A percentile compares a stretch with the other conserved stretches of the same genome.
phyloP scores from a whole-genome alignment of 53 echinoderm and acorn worm species.

The Holothuria scabra region DNA sequence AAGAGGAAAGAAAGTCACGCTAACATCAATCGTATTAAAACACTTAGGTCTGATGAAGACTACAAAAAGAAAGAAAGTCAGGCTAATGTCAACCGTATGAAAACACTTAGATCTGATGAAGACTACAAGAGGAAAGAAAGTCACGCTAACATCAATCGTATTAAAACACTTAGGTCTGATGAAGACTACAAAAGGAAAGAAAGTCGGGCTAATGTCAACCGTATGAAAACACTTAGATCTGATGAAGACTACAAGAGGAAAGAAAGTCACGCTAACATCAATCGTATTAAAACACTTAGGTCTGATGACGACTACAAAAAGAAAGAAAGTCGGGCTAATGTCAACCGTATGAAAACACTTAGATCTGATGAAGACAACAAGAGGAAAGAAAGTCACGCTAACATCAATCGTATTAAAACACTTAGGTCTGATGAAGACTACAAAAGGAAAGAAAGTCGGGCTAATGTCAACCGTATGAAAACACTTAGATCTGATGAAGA shows the following conservation, averaged over 20 bases:
- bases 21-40: slow-evolving; percentile 2
- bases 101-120: neutral
- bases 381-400: no score
- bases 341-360: neutral
- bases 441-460: neutral
- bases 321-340: neutral
- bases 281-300: neutral
- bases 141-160: neutral
- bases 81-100: slow-evolving; percentile 7
- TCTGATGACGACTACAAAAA: neutral
- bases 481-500: neutral
- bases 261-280: neutral
- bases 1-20: no score
- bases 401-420: slow-evolving; percentile 4
- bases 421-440: neutral
- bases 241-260: neutral
- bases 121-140: slow-evolving; percentile 7
- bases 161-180: neutral
- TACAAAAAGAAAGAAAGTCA: no score
- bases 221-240: neutral
- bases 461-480: slow-evolving; percentile 4
- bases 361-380: neutral
- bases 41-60: neutral
- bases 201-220: neutral
- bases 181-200: neutral